A percentile compares a stretch with the other conserved stretches of the same genome.
These are phyloP conservation scores for Paralvinella palmiformis DNA, from an alignment of 1,140 invertebrate genomes.

Conservation along the genomic window DNA sequence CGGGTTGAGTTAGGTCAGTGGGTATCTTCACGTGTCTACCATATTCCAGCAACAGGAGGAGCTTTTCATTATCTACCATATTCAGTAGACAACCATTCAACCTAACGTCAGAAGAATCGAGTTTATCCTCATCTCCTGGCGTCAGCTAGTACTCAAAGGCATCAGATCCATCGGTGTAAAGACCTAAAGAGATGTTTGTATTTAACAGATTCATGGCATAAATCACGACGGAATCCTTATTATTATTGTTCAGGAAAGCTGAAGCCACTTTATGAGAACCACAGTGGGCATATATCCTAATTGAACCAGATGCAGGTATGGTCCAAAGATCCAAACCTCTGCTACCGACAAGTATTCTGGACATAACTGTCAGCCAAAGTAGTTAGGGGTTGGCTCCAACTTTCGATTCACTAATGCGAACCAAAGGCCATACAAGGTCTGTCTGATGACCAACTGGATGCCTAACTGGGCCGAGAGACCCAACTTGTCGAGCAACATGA, in stretches of 20 bases:
- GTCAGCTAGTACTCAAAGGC: not conserved
- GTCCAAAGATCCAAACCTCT: not conserved
- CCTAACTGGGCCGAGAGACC: not conserved
- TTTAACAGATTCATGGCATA: not conserved
- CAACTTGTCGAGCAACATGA: not conserved
- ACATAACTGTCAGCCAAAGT: not conserved
- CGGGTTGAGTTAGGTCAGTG: too few relatives aligned
- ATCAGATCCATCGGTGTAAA: not conserved
- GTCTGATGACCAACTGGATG: not conserved
- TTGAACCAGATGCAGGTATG: not conserved
- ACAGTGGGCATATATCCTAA: not conserved
- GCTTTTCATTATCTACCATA: not conserved
- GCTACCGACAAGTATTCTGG: not conserved
- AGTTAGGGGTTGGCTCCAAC: not conserved
- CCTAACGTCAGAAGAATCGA: not conserved
- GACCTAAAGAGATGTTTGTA: not conserved
- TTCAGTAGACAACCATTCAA: not conserved
- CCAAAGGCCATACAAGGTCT: not conserved
- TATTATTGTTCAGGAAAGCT: not conserved
- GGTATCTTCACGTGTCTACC: too few relatives aligned
- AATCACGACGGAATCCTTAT: not conserved
- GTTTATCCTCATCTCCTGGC: not conserved
- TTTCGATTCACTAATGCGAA: not conserved
- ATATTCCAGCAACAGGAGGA: too few relatives aligned
- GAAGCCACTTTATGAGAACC: too few relatives aligned